Evolutionary conservation across 2,113 vertebrate species (phyloP), one percentile per base, ranked within the genome.

Genomic region (Rhipidura dahli): DNA sequence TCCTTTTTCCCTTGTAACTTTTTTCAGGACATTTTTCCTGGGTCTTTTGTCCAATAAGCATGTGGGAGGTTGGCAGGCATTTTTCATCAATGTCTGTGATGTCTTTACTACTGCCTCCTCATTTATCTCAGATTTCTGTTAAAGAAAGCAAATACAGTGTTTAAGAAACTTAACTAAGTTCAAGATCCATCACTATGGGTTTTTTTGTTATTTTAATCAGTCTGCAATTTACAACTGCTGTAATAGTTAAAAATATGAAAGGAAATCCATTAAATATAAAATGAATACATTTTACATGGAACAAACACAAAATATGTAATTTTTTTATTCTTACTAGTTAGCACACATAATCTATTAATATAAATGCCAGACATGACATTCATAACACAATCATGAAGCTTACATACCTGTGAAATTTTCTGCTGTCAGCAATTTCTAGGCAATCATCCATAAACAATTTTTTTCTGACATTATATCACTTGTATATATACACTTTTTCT

Each of bases 11-110:
- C 11, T 40, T 3, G 3, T 28, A 21, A 35, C 39, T 40, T 76
- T 75, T 17, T 76, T 49, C 47, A n/a, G 11, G 30, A 56, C 0
- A 14, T 45, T 81, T 73, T 77, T 60, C 10, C 45, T 64, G 7
- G 0, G 1, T 75, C 6, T 71, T 47, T 87, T 27, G 42, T 60
- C 9, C 19, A 57, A 8, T 13, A 45, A 89, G 2, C 3, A n/a
- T 16, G 1, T 44, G 15, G 2, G 2, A 3, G 1, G 63, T n/a
- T 59, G 73, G 17, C 3, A 69, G 8, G 3, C 20, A 22, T 53
- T 70, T 78, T 42, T 69, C 6, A 20, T n/a, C 26, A 40, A 18
- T 5, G 1, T 49, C 19, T 66, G 3, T 42, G 7, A 73, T 49
- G 6, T 47, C 19, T 51, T 9, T 33, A 24, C 4, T 17, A 66